phyloP scores from a whole-genome alignment of 2,888 invertebrate species.

The Odontothrips loti region DNA sequence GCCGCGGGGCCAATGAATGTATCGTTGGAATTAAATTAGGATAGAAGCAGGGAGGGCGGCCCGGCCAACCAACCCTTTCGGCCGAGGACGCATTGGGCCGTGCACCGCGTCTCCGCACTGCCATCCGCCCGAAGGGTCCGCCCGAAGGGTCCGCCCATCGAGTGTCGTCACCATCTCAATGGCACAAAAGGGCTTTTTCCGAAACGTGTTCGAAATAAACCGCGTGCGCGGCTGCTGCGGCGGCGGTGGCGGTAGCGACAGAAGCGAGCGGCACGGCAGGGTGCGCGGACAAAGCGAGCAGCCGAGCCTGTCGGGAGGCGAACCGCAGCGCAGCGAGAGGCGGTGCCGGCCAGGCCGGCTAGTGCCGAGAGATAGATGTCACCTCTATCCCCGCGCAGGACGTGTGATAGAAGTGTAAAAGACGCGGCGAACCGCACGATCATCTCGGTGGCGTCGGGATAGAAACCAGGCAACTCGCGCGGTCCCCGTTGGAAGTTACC shows the following conservation, averaged over 20 bases:
- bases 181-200: not conserved
- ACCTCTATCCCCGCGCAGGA: no score
- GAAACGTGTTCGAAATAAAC: constrained; percentile 5
- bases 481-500: no score
- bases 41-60: not conserved
- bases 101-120: not conserved
- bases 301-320: not conserved
- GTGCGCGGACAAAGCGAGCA: not conserved
- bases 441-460: no score
- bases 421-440: no score
- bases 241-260: not conserved
- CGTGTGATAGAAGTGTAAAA: no score
- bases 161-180: not conserved
- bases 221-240: no score
- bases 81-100: not conserved
- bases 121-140: not conserved
- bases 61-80: not conserved
- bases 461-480: no score
- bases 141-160: not conserved
- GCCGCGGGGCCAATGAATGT: not conserved
- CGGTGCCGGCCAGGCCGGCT: not conserved
- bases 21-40: constrained; percentile 12
- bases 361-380: no score
- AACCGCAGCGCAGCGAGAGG: not conserved
- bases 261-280: no score